Conservation (phyloP, 2,888 invertebrate species). For the Drosophila suboccidentalis region DNA sequence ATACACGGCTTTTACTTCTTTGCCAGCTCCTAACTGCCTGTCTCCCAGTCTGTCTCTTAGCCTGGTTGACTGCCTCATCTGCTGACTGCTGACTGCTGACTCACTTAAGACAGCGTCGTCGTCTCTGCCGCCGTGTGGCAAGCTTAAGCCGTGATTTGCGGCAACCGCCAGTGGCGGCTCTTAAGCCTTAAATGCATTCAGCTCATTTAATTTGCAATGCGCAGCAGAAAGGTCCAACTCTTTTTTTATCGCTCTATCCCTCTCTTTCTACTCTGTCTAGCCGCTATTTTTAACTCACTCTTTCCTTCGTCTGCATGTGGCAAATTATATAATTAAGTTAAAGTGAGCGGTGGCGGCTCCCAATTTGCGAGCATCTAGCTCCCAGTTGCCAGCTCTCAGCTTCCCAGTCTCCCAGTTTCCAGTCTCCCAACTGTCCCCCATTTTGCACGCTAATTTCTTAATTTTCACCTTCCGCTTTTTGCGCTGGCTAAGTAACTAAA, state of each 20-base stretch:
- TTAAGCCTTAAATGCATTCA: constrained; percentile 79
- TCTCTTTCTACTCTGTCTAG: neutral
- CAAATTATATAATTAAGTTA: constrained; percentile 82
- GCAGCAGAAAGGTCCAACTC: constrained; percentile 26
- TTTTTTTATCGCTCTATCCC: neutral
- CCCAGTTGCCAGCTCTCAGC: neutral
- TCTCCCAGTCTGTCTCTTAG: constrained; percentile 7
- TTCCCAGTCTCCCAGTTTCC: constrained; percentile 8
- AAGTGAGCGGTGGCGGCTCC: constrained; percentile 68
- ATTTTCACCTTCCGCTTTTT: constrained; percentile 83
- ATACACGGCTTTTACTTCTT: constrained; percentile 5
- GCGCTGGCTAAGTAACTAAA: constrained; percentile 41
- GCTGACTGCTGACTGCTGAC: constrained; percentile 59
- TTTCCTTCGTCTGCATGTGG: constrained; percentile 17
- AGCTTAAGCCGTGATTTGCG: constrained; percentile 76
- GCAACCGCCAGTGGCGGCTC: constrained; percentile 45
- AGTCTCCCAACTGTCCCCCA: constrained; percentile 47
- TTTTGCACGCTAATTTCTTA: constrained; percentile 80
- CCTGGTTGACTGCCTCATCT: neutral
- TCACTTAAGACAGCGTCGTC: constrained; percentile 62
- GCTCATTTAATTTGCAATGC: constrained; percentile 75
- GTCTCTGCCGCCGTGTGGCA: constrained; percentile 26
- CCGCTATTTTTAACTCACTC: constrained; percentile 9
- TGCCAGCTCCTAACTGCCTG: constrained; percentile 22
- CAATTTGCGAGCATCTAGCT: constrained; percentile 45